Conservation (phyloP, 2,113 vertebrate species). For the Puma concolor region DNA sequence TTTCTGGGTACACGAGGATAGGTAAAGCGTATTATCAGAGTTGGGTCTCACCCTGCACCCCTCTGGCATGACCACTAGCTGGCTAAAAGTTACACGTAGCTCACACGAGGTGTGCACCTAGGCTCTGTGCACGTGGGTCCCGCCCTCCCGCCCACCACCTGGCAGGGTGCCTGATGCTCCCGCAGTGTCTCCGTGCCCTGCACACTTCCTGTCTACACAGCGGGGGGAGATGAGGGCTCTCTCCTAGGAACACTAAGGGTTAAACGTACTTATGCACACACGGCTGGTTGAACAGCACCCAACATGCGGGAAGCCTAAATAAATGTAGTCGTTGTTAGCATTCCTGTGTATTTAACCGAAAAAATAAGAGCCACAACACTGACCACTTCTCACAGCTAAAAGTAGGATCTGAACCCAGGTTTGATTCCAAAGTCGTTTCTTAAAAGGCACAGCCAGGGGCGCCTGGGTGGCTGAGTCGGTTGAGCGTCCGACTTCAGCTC, state of each 20-base stretch:
- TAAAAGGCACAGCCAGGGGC: not conserved
- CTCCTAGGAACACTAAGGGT: fast-evolving
- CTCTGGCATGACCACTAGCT: not conserved
- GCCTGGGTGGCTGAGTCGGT: no score
- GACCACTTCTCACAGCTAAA: no score
- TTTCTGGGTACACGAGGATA: not conserved
- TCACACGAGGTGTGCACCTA: fast-evolving
- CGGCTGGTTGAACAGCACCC: not conserved
- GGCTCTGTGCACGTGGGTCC: not conserved
- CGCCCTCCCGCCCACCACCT: not conserved
- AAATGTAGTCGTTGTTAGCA: not conserved
- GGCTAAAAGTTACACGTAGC: not conserved
- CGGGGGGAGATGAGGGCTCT: no score
- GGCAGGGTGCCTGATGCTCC: not conserved
- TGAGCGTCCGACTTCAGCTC: no score
- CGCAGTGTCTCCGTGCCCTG: fast-evolving
- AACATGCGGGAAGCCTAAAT: not conserved
- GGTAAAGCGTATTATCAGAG: not conserved
- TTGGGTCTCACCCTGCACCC: not conserved
- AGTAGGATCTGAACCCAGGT: not conserved
- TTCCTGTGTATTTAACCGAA: not conserved
- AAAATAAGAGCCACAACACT: not conserved
- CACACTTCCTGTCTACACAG: not conserved
- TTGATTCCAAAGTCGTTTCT: not conserved
- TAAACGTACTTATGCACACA: no score